Evolutionary conservation across 1,140 invertebrate genomes (phyloP).

Genomic region (Drosophila nigrodunni): DNA sequence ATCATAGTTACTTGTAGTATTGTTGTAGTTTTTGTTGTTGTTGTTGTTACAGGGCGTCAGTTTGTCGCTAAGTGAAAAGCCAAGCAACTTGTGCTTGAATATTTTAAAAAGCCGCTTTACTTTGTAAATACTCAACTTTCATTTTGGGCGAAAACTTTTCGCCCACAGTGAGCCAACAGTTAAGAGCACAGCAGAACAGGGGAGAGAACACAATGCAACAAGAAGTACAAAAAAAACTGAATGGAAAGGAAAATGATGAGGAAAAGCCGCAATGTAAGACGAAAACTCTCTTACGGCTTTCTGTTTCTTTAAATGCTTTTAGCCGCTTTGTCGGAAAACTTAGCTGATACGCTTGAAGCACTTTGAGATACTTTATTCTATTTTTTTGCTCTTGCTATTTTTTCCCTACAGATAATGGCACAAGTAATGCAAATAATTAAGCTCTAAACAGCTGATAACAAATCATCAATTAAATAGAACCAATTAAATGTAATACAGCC

Average conservation of each 20-base stretch:
- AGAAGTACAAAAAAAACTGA: background rate
- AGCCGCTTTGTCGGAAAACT: conserved; percentile 64
- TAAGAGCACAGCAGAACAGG: too few relatives aligned
- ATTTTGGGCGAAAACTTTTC: conserved; percentile 57
- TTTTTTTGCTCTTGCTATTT: conserved; percentile 9
- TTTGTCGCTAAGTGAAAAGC: conserved; percentile 73
- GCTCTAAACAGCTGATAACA: conserved; percentile 77
- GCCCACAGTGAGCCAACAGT: conserved; percentile 22
- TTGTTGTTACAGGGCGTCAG: conserved; percentile 31
- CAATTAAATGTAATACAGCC: conserved; percentile 70
- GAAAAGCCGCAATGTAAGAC: conserved; percentile 38
- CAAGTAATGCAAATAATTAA: conserved; percentile 70
- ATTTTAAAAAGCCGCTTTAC: conserved; percentile 80
- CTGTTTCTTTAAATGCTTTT: conserved; percentile 69
- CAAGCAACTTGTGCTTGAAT: conserved; percentile 68
- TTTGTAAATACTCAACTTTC: conserved; percentile 69
- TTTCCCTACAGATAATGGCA: conserved; percentile 24
- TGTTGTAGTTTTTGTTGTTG: conserved; percentile 23
- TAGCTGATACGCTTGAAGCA: conserved; percentile 47
- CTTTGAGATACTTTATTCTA: conserved; percentile 27
- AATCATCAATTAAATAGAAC: conserved; percentile 72
- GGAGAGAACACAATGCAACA: conserved; percentile 2
- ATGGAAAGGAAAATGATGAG: conserved; percentile 17
- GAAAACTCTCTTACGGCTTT: conserved; percentile 47
- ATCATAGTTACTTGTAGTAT: background rate